phyloP scores from a whole-genome alignment of 1,140 invertebrate species.

The Drosophila aff. region DNA sequence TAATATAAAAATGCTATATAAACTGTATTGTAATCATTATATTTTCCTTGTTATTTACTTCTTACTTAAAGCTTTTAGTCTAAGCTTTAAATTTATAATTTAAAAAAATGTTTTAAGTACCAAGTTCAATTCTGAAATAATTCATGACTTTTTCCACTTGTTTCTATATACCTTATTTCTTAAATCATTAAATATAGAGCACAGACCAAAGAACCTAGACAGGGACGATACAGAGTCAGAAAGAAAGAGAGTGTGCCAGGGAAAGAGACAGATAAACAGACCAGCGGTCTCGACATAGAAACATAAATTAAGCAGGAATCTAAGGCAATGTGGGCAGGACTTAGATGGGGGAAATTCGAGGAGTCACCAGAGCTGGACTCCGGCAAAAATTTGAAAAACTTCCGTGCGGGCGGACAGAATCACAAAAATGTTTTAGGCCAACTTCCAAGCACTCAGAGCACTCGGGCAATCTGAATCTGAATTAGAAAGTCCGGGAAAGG shows the following conservation, averaged over 20 bases:
- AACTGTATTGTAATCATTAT: background rate
- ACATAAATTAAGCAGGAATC: constrained; percentile 75
- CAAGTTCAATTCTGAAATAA: background rate
- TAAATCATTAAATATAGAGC: constrained; percentile 11
- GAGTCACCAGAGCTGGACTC: constrained; percentile 23
- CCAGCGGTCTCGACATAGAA: constrained; percentile 58
- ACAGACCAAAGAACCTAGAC: constrained; percentile 7
- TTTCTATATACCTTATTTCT: background rate
- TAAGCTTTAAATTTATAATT: background rate
- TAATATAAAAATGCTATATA: too few species aligned
- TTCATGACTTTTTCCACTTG: background rate
- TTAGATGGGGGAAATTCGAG: constrained; percentile 1
- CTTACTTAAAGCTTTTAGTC: background rate
- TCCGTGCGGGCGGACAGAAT: constrained; percentile 37
- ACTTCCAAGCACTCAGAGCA: constrained; percentile 43
- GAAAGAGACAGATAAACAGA: constrained; percentile 58
- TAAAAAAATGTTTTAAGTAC: too few species aligned
- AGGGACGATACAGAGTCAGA: background rate
- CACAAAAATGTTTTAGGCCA: constrained; percentile 67
- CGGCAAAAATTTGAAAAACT: constrained; percentile 58
- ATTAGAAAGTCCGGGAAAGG: constrained; percentile 21
- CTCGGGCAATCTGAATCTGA: constrained; percentile 44
- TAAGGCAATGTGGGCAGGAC: constrained; percentile 41
- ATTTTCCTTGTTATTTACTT: background rate
- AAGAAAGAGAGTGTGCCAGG: constrained; percentile 16